phyloP scores from a whole-genome alignment of 2,113 vertebrate genomes.

The Sinocyclocheilus anophthalmus region DNA sequence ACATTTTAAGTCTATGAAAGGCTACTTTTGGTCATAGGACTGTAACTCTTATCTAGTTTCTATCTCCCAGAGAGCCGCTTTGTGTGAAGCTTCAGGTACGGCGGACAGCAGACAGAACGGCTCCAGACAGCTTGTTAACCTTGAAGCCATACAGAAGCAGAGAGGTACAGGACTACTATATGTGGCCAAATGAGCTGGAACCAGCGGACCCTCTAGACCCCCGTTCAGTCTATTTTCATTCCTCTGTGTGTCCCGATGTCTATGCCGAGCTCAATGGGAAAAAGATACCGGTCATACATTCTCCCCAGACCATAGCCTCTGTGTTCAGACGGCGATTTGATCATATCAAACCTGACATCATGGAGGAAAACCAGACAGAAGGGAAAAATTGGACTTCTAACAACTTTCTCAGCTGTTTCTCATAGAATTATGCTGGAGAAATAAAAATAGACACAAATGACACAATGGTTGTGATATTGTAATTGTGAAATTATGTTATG shows the following conservation, averaged over 20 bases:
- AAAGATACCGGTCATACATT: constrained; percentile 21
- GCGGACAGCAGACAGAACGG: constrained; percentile 57
- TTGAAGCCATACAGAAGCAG: constrained; percentile 56
- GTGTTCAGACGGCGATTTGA: constrained; percentile 6
- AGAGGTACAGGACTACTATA: constrained; percentile 47
- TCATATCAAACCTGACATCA: constrained; percentile 26
- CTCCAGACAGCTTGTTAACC: constrained; percentile 60
- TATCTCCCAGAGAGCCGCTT: constrained; percentile 23
- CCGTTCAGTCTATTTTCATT: constrained; percentile 27
- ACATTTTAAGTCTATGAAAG: not conserved
- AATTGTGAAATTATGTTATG: not conserved
- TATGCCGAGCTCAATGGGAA: not conserved
- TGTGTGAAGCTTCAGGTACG: constrained; percentile 50
- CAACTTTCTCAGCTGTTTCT: not conserved
- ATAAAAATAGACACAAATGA: not conserved
- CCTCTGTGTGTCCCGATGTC: constrained; percentile 5
- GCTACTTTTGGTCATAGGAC: not conserved
- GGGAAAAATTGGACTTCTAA: not conserved
- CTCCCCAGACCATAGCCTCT: constrained; percentile 26
- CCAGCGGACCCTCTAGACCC: constrained; percentile 17
- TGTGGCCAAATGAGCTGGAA: constrained; percentile 54
- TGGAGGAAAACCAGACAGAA: not conserved
- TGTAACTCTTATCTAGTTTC: constrained; percentile 41
- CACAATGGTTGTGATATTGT: not conserved
- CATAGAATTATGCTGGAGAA: not conserved